Conservation (phyloP, 2,797 vertebrate species). For the Ctenochaetus hawaiiensis region DNA sequence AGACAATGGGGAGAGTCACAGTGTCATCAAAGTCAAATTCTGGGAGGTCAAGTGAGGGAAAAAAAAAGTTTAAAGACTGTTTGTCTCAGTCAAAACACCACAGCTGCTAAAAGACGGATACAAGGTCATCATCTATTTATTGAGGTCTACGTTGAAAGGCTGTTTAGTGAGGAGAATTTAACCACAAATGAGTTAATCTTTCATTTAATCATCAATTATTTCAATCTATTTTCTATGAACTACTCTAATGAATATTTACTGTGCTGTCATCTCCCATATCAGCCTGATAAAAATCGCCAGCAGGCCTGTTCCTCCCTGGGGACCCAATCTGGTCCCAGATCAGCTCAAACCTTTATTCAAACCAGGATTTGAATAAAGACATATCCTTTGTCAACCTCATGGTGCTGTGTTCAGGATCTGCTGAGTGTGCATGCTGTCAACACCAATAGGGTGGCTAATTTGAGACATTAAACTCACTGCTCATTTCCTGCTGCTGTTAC, state of each 20-base stretch:
- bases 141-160: slow-evolving; percentile 1
- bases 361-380: slow-evolving; percentile 16
- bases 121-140: slow-evolving; percentile 14
- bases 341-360: background rate
- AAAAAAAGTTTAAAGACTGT: slow-evolving; percentile 38
- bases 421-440: slow-evolving; percentile 26
- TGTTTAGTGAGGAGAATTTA: slow-evolving; percentile 19
- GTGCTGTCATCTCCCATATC: background rate
- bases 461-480: slow-evolving; percentile 31
- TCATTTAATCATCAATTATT: slow-evolving; percentile 16
- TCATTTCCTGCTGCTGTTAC: slow-evolving; percentile 27
- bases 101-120: slow-evolving; percentile 23
- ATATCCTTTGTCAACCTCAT: slow-evolving; percentile 14
- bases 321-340: slow-evolving; percentile 16
- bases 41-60: slow-evolving; percentile 62
- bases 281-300: slow-evolving; percentile 3
- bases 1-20: slow-evolving; percentile 68
- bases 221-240: slow-evolving; percentile 9
- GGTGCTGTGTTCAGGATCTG: slow-evolving; percentile 15
- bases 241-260: slow-evolving; percentile 16
- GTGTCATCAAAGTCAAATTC: slow-evolving; percentile 79
- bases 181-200: slow-evolving; percentile 6
- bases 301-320: background rate
- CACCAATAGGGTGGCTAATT: slow-evolving; percentile 26
- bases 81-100: slow-evolving; percentile 23